Evolutionary conservation across 1,140 invertebrate genomes (phyloP), one percentile per base, ranked within the genome.

Genomic region (Meloidogyne hapla): DNA sequence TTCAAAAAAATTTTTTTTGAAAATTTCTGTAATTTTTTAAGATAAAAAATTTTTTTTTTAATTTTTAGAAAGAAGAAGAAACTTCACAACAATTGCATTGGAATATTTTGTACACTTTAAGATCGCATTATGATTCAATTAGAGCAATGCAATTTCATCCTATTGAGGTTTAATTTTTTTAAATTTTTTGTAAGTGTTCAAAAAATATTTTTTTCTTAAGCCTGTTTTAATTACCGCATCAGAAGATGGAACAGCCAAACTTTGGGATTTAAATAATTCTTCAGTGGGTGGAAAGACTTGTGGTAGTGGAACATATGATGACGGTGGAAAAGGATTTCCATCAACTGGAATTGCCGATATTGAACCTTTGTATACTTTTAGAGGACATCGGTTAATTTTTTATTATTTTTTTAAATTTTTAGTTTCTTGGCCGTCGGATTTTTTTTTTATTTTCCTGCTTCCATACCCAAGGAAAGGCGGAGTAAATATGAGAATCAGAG

Each of bases 361-460:
- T 76, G 96, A 99, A 89, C 96, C 96, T 56, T 90, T 98, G 61
- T 98, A 98, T 88, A 99, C 96, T 79, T 99, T 98, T 90, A 91
- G 94, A 82, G 93, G 92, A 45, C 96, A 98, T 88, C 91, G 92
- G 81, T 88, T 69, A 73, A 77, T 81, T n/a, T n/a, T n/a, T n/a
- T n/a, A n/a, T n/a, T n/a, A n/a, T n/a, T n/a, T n/a, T n/a, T n/a
- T n/a, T n/a, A n/a, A n/a, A n/a, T n/a, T n/a, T n/a, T n/a, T n/a
- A n/a, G n/a, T n/a, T n/a, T n/a, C n/a, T n/a, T n/a, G n/a, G n/a
- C n/a, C n/a, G n/a, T n/a, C n/a, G n/a, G n/a, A n/a, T n/a, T n/a
- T n/a, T n/a, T n/a, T n/a, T n/a, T n/a, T n/a, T n/a, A n/a, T n/a
- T n/a, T n/a, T n/a, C n/a, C n/a, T n/a, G n/a, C n/a, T n/a, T n/a